These are phyloP conservation scores for Ashinkailepas kermadecensis DNA, from an alignment of 2,888 invertebrate genomes.

Conservation along the genomic window DNA sequence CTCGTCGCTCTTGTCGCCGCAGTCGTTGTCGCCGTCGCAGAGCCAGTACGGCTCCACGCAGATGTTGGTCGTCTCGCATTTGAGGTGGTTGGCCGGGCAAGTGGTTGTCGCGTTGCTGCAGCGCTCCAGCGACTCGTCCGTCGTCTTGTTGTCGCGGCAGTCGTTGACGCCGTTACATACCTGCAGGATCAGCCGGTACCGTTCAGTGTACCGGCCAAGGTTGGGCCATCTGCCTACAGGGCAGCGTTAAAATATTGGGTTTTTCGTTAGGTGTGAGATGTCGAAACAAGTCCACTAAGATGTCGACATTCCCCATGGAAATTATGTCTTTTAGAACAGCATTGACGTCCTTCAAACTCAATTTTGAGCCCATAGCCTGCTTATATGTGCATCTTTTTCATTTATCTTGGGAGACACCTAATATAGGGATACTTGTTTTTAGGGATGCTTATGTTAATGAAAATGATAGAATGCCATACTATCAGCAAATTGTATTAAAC, in stretches of 20 bases:
- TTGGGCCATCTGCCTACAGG: background rate
- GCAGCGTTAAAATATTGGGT: background rate
- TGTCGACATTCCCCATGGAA: background rate
- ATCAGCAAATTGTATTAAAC: too few species aligned
- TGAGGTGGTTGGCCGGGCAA: slow-evolving; percentile 79
- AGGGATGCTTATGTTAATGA: too few species aligned
- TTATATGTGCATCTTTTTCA: too few species aligned
- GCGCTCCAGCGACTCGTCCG: slow-evolving; percentile 80
- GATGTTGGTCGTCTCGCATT: slow-evolving; percentile 88
- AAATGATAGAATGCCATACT: too few species aligned
- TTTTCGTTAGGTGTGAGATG: too few species aligned
- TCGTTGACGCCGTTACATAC: slow-evolving; percentile 88
- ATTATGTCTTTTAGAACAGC: too few species aligned
- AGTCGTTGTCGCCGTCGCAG: slow-evolving; percentile 92
- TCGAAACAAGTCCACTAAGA: too few species aligned
- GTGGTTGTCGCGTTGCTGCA: slow-evolving; percentile 72
- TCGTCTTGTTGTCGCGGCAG: slow-evolving; percentile 84
- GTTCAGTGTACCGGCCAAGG: background rate
- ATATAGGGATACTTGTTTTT: too few species aligned
- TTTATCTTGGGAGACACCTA: too few species aligned
- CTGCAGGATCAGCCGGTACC: slow-evolving; percentile 36
- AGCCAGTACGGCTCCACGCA: slow-evolving; percentile 97
- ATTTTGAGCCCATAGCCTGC: too few species aligned
- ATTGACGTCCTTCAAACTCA: too few species aligned
- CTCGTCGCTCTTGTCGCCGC: slow-evolving; percentile 87